Evolutionary conservation across 2,797 vertebrate species (phyloP).

Genomic region (Taeniopygia guttata): DNA sequence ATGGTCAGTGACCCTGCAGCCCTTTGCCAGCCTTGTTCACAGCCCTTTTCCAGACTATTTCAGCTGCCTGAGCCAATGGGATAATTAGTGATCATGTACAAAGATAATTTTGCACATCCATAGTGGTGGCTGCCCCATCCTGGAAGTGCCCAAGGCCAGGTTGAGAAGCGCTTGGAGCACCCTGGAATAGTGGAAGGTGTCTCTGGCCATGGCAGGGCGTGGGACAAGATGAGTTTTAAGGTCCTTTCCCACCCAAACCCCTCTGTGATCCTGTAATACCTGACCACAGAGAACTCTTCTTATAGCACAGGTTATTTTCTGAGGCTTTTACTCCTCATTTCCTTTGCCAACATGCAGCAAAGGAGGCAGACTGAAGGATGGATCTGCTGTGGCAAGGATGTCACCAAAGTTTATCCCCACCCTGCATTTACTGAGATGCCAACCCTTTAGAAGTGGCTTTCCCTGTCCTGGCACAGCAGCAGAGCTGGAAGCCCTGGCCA

Average conservation of each 20-base stretch:
- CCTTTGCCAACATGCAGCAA: not conserved
- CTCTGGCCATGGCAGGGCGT: not conserved
- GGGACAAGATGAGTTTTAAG: not conserved
- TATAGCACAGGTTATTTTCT: not conserved
- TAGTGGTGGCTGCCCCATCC: not conserved
- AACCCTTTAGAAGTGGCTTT: not conserved
- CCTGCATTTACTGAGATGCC: not conserved
- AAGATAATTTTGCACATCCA: not conserved
- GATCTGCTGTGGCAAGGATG: not conserved
- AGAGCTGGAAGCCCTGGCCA: not conserved
- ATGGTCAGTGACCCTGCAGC: not conserved
- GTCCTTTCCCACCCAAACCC: not conserved
- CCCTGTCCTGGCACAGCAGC: not conserved
- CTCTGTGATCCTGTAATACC: not conserved
- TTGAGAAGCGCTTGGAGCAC: rapidly evolving
- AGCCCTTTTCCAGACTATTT: not conserved
- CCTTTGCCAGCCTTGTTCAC: not conserved
- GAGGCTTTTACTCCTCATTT: not conserved
- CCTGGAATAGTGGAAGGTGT: too few species aligned
- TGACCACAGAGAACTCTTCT: not conserved
- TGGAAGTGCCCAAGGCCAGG: not conserved
- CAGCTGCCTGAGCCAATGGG: not conserved
- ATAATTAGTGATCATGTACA: not conserved
- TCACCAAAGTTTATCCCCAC: not conserved
- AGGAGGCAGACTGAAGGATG: not conserved